Conservation (phyloP, 2,113 vertebrate species). For the Cheirogaleus medius region DNA sequence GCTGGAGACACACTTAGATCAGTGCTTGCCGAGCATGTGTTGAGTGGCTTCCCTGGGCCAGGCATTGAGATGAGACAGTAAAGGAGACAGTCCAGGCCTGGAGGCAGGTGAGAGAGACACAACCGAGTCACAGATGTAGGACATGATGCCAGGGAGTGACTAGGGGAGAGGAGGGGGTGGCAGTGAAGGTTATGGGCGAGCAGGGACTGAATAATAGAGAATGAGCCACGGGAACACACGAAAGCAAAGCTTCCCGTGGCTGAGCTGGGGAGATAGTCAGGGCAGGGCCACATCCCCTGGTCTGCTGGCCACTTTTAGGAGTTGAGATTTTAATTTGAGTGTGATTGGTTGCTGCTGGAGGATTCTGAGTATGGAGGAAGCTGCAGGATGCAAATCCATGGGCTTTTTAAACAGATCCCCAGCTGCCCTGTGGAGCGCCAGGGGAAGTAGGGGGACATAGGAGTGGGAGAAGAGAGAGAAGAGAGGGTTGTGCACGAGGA, state of each 20-base stretch:
- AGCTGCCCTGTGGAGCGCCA: not conserved
- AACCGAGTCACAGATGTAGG: accelerated
- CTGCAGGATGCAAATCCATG: not conserved
- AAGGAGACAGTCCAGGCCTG: not conserved
- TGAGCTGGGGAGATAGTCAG: not conserved
- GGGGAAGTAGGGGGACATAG: not conserved
- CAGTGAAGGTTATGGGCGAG: not conserved
- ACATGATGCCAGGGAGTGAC: not conserved
- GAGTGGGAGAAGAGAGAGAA: not conserved
- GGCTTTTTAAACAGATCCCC: not conserved
- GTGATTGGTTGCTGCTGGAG: not conserved
- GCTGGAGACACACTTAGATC: not conserved
- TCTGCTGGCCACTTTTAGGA: not conserved
- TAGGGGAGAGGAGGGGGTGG: too few species aligned
- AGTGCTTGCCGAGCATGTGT: not conserved
- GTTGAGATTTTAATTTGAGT: not conserved
- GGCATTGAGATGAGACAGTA: not conserved
- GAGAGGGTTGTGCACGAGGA: not conserved
- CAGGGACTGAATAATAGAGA: not conserved
- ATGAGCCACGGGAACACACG: not conserved
- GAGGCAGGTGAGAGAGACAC: not conserved
- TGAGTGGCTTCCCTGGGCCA: not conserved
- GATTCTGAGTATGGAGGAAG: not conserved
- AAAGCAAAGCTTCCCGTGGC: not conserved
- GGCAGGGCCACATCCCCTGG: not conserved